phyloP scores from a whole-genome alignment of 2,888 invertebrate genomes.

The Diarsia dahlii region DNA sequence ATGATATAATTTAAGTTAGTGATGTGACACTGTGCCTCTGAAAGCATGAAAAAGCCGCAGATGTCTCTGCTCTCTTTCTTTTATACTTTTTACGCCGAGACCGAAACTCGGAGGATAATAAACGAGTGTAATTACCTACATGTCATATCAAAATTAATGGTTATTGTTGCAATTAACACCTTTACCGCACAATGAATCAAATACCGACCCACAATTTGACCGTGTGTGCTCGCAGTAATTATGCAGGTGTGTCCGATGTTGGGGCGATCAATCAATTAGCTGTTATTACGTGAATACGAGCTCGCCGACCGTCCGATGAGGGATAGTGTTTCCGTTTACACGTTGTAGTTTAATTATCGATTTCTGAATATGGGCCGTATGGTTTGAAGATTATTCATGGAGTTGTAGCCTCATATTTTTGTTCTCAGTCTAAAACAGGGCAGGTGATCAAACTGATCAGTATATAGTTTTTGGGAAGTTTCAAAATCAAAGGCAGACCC shows the following conservation, averaged over 20 bases:
- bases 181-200: constrained; percentile 28
- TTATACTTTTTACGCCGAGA: background rate
- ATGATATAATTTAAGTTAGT: background rate
- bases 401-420: background rate
- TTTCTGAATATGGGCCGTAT: background rate
- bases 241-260: constrained; percentile 42
- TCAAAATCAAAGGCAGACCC: no score
- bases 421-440: background rate
- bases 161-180: constrained; percentile 26
- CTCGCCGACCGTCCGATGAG: constrained; percentile 2
- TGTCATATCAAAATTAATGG: constrained; percentile 5
- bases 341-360: constrained; percentile 28
- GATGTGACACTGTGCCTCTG: background rate
- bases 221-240: constrained; percentile 26
- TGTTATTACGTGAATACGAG: constrained; percentile 16
- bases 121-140: background rate
- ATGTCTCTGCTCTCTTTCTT: background rate
- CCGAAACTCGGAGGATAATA: background rate
- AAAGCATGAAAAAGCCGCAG: background rate
- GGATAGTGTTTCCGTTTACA: constrained; percentile 23
- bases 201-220: background rate
- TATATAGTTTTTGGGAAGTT: background rate
- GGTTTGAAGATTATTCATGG: background rate
- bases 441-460: background rate
- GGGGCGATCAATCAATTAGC: constrained; percentile 45